Evolutionary conservation across 1,140 invertebrate genomes (phyloP), one percentile per base, ranked within the genome.

Genomic region (Cydia strobilella): DNA sequence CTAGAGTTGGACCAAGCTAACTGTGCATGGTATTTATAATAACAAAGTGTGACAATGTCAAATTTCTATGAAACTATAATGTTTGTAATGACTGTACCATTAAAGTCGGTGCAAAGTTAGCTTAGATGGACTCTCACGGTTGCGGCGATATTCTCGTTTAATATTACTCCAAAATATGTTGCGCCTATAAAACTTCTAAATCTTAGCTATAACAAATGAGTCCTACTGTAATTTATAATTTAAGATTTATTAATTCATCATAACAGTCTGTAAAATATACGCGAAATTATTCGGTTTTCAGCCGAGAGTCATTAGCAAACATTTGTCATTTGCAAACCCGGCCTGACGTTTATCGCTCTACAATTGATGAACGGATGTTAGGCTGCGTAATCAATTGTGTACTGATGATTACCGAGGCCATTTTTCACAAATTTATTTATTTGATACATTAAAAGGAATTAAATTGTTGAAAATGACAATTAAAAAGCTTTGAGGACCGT

Each of bases 281-380:
- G 75, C 71, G 59, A 79, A 85, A 85, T 83, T 79, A 83, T 83
- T 83, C 80, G 76, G 80, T 85, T 85, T 83, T 80, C 79, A 77
- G 25, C 79, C 18, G 75, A 45, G 76, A 85, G 80, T 89, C 89
- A 89, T 90, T 89, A 90, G 87, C 82, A 86, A 89, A 86, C 87
- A 90, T 90, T 90, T 88, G 89, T 89, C 87, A 90, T 88, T 87
- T 85, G 79, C 82, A 88, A 89, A 87, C 86, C 86, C 84, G 72
- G 80, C 77, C 78, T 86, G 87, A 88, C 86, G 82, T 85, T 88
- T 86, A 89, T 90, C 86, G 86, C 83, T 86, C 81, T 86, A 88
- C 86, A 88, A 87, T 88, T 89, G 87, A 89, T 89, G 87, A 86
- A 79, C 84, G 87, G 83, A 85, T 87, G 86, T 85, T 84, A 82